Conservation (phyloP, 2,797 vertebrate species). For the Hipposideros larvatus region DNA sequence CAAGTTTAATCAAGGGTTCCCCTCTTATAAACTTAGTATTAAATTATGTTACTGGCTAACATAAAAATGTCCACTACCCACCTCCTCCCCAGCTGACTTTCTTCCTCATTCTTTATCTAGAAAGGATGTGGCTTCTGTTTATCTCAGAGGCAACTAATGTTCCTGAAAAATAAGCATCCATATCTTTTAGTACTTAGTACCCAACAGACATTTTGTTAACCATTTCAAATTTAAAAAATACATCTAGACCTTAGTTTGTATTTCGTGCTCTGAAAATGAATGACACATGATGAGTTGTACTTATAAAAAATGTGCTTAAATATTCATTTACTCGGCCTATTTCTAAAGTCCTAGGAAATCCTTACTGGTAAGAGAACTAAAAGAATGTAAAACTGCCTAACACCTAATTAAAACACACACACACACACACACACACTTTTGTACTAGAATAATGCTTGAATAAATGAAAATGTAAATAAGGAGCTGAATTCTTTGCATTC, state of each 20-base stretch:
- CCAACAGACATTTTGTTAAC: neutral
- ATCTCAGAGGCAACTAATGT: neutral
- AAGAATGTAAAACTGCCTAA: neutral
- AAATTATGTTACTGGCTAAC: neutral
- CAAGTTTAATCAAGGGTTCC: neutral
- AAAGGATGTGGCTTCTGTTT: conserved; percentile 16
- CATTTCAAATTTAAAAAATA: conserved; percentile 31
- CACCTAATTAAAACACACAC: neutral
- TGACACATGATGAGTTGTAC: neutral
- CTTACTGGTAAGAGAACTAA: conserved; percentile 17
- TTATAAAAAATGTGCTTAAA: neutral
- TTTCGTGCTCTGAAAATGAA: neutral
- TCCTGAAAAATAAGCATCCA: neutral
- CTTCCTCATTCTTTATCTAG: conserved; percentile 39
- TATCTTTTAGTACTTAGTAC: neutral
- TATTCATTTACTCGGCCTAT: neutral
- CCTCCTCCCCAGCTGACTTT: neutral
- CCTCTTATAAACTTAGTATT: neutral
- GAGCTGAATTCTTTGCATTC: neutral
- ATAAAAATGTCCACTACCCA: neutral
- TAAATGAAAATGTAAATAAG: neutral
- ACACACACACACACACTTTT: neutral
- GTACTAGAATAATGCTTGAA: neutral
- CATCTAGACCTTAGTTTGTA: neutral
- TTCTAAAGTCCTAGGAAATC: conserved; percentile 42